Conservation (phyloP, 2,113 vertebrate species). For the Amblyornis subalaris region DNA sequence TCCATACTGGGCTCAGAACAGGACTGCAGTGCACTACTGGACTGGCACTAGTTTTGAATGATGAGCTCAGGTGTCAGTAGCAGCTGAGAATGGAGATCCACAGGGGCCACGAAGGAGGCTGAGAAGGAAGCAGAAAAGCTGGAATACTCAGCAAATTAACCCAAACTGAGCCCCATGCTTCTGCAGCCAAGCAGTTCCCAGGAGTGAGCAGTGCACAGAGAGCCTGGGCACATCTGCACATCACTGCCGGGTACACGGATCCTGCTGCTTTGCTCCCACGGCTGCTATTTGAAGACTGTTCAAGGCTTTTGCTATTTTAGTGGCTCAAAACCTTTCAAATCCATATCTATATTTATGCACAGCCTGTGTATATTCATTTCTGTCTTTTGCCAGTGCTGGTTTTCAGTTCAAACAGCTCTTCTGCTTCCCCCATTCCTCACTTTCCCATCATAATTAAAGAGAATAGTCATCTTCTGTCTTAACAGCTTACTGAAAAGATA, state of each 20-base stretch:
- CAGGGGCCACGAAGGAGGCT: background rate
- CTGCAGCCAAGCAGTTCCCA: constrained; percentile 9
- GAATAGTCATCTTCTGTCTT: constrained; percentile 12
- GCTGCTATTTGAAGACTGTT: constrained; percentile 52
- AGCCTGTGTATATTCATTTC: constrained; percentile 54
- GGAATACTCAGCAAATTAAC: background rate
- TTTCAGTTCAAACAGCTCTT: constrained; percentile 54
- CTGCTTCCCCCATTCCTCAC: constrained; percentile 32
- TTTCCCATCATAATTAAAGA: constrained; percentile 39
- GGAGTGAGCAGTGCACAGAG: background rate
- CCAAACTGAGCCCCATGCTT: background rate
- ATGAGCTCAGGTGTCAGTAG: background rate
- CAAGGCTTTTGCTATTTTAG: constrained; percentile 57
- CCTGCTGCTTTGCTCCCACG: constrained; percentile 35
- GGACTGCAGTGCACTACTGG: background rate
- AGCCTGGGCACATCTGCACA: constrained; percentile 24
- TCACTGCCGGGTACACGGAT: background rate
- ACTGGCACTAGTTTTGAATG: background rate
- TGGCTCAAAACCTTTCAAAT: constrained; percentile 53
- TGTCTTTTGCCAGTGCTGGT: constrained; percentile 43
- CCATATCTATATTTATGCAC: constrained; percentile 54
- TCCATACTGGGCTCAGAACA: background rate
- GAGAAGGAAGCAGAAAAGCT: background rate
- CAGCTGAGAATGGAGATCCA: constrained; percentile 11
- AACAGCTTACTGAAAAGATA: constrained; percentile 5